phyloP scores from a whole-genome alignment of 2,888 invertebrate species.

The Thymelicus acteon region DNA sequence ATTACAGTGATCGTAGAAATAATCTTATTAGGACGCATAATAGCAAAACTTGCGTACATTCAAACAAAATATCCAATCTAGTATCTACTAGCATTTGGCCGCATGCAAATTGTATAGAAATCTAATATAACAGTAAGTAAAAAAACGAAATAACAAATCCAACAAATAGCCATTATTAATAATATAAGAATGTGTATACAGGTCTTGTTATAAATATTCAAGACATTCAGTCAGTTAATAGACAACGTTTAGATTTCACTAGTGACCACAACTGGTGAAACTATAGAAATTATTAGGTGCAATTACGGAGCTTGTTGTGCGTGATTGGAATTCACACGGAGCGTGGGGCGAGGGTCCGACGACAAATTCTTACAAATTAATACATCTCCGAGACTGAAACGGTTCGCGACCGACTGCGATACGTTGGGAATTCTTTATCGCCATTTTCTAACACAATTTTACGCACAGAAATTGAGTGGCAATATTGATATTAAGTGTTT shows the following conservation, averaged over 20 bases:
- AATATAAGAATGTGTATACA: no score
- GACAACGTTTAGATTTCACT: slow-evolving; percentile 26
- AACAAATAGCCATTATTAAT: no score
- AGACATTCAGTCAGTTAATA: slow-evolving; percentile 34
- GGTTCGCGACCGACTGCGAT: slow-evolving; percentile 69
- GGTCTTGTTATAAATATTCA: slow-evolving; percentile 9
- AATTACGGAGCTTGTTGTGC: slow-evolving; percentile 83
- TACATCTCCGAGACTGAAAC: slow-evolving; percentile 74
- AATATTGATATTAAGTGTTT: slow-evolving; percentile 62
- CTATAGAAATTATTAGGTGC: slow-evolving; percentile 84
- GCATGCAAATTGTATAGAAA: no score
- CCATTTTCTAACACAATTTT: slow-evolving; percentile 61
- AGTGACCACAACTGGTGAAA: slow-evolving; percentile 55
- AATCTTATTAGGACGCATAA: no score
- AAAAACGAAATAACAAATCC: no score
- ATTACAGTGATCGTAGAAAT: no score
- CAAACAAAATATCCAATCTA: no score
- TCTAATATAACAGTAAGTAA: no score
- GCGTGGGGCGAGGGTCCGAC: slow-evolving; percentile 70
- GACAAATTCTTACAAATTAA: slow-evolving; percentile 85
- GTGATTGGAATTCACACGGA: slow-evolving; percentile 79
- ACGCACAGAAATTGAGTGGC: slow-evolving; percentile 44
- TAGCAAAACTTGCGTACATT: no score
- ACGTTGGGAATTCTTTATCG: slow-evolving; percentile 80
- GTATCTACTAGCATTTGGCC: no score